Base-by-base conservation (phyloP, 2,888 invertebrate genomes). In the Drosophila parthenogenetica region DNA sequence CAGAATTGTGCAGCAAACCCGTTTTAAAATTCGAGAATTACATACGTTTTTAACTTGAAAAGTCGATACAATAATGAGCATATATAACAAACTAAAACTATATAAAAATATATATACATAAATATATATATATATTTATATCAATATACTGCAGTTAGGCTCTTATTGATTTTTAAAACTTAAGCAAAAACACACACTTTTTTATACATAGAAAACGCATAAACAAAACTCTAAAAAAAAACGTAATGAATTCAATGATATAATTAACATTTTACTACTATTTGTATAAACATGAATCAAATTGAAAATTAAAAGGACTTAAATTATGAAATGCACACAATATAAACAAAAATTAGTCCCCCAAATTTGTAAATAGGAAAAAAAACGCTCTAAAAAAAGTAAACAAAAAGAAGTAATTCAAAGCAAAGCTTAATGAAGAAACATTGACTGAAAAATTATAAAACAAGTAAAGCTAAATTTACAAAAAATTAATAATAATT, bases 381-480 rank as follows among this genome's bases (percentile, higher is more conserved):
- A 72, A 48, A 51, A 11, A 64, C 57, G 48, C 50, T 61, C 61
- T 57, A 51, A 40, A 35, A 32, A 10, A 32, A 32, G 5, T 3
- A 32, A 32, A 11, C 58, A 70, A 70, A 72, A 61, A 55, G 45
- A 76, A 68, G 50, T 69, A 76, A 78, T 76, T 83, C 73, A 86
- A 86, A 87, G 86, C 86, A 87, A 88, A 87, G 86, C 86, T 87
- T 87, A 77, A 82, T 73, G 75, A 83, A 66, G 83, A 73, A 87
- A 87, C 77, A 86, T 85, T 87, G 86, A 87, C 86, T 87, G 86
- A 87, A 69, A 79, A 79, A 70, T 43, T 69, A 58, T 35, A 64
- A 71, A 73, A 73, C 37, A 65, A 57, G 67, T 53, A 63, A 49
- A 35, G 51, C 16, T 45, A 67, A 48, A 25, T 29, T 55, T 46